Conservation (phyloP, 2,113 vertebrate species). For the Glaucidium brasilianum region DNA sequence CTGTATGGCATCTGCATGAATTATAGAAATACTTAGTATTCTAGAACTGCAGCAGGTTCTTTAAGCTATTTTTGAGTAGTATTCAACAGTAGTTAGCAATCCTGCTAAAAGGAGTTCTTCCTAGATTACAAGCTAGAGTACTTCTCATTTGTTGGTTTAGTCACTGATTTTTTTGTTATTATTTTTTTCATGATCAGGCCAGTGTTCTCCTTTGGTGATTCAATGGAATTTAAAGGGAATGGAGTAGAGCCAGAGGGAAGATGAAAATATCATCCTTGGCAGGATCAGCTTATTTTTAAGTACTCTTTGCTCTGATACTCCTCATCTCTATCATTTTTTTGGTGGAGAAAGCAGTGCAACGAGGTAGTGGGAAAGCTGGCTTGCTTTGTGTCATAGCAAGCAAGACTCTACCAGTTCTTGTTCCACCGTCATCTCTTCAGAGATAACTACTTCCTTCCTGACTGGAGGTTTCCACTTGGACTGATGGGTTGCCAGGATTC, state of each 20-base stretch:
- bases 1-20: background rate
- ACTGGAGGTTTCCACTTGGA: background rate
- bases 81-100: background rate
- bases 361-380: background rate
- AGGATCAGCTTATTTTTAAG: background rate
- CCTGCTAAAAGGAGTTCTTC: background rate
- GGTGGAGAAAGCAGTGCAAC: background rate
- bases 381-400: background rate
- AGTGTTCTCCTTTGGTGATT: background rate
- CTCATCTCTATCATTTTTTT: background rate
- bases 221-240: constrained; percentile 14
- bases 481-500: background rate
- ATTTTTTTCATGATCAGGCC: background rate
- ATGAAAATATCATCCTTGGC: background rate
- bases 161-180: background rate
- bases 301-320: background rate
- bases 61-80: background rate
- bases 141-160: background rate
- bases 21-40: background rate
- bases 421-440: background rate
- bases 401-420: background rate
- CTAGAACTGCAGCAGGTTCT: background rate
- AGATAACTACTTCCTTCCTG: background rate
- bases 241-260: background rate
- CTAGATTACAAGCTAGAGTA: background rate